These are phyloP conservation scores for Helicoverpa zea DNA, from an alignment of 1,140 invertebrate genomes.

Conservation along the genomic window DNA sequence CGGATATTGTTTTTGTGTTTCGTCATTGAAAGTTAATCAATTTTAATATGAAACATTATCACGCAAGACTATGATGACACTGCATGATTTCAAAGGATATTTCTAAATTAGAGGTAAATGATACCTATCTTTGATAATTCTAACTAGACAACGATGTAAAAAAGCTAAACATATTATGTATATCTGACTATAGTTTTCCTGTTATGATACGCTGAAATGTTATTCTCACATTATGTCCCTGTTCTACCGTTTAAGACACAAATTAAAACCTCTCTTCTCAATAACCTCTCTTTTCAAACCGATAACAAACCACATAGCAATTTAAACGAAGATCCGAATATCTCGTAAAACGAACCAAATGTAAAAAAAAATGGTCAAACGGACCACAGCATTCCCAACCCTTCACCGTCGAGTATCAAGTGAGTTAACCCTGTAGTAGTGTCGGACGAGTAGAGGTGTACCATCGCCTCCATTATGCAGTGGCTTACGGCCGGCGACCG, in stretches of 20 bases:
- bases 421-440: slow-evolving; percentile 25
- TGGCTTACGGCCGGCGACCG: slow-evolving; percentile 52
- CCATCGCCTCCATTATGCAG: slow-evolving; percentile 58
- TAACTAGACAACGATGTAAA: too few relatives aligned
- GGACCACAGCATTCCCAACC: slow-evolving; percentile 15
- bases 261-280: too few relatives aligned
- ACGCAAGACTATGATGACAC: background rate
- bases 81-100: too few relatives aligned
- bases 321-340: background rate
- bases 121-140: too few relatives aligned
- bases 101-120: too few relatives aligned
- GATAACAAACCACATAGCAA: background rate
- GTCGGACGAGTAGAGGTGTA: slow-evolving; percentile 37
- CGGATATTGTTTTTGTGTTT: slow-evolving; percentile 14
- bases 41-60: slow-evolving; percentile 2
- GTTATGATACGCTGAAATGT: too few relatives aligned
- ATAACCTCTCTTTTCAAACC: background rate
- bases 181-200: too few relatives aligned
- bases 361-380: slow-evolving; percentile 16
- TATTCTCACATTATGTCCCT: too few relatives aligned
- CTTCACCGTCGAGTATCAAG: slow-evolving; percentile 25
- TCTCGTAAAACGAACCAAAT: background rate
- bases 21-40: background rate
- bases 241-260: too few relatives aligned
- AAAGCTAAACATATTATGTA: too few relatives aligned